Evolutionary conservation across 1,140 invertebrate species (phyloP).

Genomic region (Drosophila hydei): DNA sequence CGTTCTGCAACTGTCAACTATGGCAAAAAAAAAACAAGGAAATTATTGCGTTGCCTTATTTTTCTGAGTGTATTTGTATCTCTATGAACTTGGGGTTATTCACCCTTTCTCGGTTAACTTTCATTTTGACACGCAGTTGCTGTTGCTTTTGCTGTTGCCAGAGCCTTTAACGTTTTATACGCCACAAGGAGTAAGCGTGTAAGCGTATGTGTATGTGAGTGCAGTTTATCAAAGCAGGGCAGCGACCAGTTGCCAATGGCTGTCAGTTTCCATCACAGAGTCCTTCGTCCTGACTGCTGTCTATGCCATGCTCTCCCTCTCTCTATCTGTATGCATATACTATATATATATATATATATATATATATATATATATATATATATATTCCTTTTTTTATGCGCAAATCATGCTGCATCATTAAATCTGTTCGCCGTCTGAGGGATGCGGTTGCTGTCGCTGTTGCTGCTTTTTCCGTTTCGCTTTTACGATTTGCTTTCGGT

Average conservation of each 20-base stretch:
- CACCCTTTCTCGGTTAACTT: conserved; percentile 58
- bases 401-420: conserved; percentile 83
- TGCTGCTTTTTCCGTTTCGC: conserved; percentile 44
- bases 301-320: conserved; percentile 35
- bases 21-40: not conserved
- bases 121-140: conserved; percentile 41
- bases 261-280: conserved; percentile 51
- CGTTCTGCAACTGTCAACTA: not conserved
- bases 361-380: not conserved
- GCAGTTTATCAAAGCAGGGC: conserved; percentile 74
- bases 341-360: not conserved
- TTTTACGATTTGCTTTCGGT: conserved; percentile 59
- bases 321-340: not conserved
- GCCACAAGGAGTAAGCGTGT: conserved; percentile 10
- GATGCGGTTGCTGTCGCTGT: conserved; percentile 37
- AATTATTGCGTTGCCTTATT: not conserved
- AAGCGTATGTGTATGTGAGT: conserved; percentile 25
- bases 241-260: conserved; percentile 54
- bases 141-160: conserved; percentile 27
- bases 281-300: conserved; percentile 17
- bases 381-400: conserved; percentile 64
- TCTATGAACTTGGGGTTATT: conserved; percentile 50
- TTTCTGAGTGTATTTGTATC: conserved; percentile 19
- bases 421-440: conserved; percentile 63
- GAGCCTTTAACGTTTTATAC: conserved; percentile 49